These are phyloP conservation scores for Cataglyphis altisquamis DNA, from an alignment of 2,888 invertebrate genomes.

Conservation along the genomic window DNA sequence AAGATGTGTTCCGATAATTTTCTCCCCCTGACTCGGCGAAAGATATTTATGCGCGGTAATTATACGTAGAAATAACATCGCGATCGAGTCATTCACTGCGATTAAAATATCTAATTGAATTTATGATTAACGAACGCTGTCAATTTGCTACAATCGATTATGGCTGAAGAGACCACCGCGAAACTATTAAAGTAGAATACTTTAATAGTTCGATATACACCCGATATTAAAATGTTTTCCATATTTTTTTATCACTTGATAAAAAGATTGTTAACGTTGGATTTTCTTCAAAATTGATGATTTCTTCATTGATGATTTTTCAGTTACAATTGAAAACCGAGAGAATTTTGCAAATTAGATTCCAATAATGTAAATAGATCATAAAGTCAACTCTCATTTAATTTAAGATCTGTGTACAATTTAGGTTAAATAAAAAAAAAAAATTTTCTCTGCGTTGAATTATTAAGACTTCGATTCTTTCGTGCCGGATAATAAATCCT, in stretches of 20 bases:
- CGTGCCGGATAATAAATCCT: constrained; percentile 13
- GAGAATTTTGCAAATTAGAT: background rate
- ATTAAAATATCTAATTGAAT: constrained; percentile 54
- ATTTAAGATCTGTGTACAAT: background rate
- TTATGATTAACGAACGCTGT: constrained; percentile 50
- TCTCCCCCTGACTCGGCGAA: constrained; percentile 14
- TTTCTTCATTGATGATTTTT: background rate
- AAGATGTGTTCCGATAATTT: constrained; percentile 34
- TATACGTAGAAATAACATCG: constrained; percentile 40
- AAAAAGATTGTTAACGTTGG: constrained; percentile 12
- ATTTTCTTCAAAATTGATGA: background rate
- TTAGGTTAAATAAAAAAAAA: constrained; percentile 12
- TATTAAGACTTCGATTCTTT: constrained; percentile 13
- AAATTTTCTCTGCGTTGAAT: background rate
- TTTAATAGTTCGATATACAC: background rate
- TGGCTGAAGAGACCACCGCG: constrained; percentile 20
- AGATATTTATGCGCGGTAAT: constrained; percentile 48
- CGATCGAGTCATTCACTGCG: constrained; percentile 25
- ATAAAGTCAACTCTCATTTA: background rate
- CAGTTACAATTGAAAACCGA: background rate
- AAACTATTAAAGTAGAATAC: background rate
- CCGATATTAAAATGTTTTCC: background rate
- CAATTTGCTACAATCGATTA: constrained; percentile 43
- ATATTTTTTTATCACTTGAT: background rate
- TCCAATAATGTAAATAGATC: background rate